Conservation (phyloP, 2,888 invertebrate species). For the Oscheius sp. region DNA sequence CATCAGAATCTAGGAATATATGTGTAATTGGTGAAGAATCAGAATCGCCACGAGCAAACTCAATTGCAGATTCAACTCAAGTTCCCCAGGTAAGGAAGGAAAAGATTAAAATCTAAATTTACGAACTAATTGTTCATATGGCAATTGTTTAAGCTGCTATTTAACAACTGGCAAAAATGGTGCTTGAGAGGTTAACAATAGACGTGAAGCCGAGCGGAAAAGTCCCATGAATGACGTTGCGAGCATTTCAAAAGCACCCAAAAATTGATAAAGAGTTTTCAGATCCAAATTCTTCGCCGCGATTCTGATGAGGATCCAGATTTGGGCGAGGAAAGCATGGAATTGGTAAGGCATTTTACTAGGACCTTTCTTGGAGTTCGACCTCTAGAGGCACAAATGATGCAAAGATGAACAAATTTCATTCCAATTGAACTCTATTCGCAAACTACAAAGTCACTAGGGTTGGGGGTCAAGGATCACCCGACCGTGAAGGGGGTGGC, state of each 20-base stretch:
- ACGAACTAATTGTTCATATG: background rate
- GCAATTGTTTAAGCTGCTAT: background rate
- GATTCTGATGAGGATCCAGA: constrained; percentile 58
- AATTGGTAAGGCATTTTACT: constrained; percentile 45
- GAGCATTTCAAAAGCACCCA: too few species aligned
- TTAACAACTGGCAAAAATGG: background rate
- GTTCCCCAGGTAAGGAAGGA: constrained; percentile 46
- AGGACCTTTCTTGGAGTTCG: too few species aligned
- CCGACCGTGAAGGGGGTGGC: background rate
- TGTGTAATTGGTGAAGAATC: constrained; percentile 37
- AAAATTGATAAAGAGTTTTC: constrained; percentile 14
- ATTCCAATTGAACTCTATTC: too few species aligned
- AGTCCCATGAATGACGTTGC: too few species aligned
- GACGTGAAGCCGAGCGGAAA: too few species aligned
- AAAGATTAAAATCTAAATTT: background rate
- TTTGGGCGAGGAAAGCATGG: constrained; percentile 55
- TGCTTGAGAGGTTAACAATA: too few species aligned
- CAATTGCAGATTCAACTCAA: constrained; percentile 40
- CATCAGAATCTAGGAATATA: constrained; percentile 36
- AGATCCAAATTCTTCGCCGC: constrained; percentile 54
- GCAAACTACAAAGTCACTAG: too few species aligned
- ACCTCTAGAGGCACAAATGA: too few species aligned
- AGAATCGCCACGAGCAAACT: constrained; percentile 36
- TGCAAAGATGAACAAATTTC: too few species aligned
- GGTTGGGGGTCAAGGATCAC: too few species aligned